Evolutionary conservation across 2,113 vertebrate genomes (phyloP), one percentile per base, ranked within the genome.

Genomic region (Solea solea): DNA sequence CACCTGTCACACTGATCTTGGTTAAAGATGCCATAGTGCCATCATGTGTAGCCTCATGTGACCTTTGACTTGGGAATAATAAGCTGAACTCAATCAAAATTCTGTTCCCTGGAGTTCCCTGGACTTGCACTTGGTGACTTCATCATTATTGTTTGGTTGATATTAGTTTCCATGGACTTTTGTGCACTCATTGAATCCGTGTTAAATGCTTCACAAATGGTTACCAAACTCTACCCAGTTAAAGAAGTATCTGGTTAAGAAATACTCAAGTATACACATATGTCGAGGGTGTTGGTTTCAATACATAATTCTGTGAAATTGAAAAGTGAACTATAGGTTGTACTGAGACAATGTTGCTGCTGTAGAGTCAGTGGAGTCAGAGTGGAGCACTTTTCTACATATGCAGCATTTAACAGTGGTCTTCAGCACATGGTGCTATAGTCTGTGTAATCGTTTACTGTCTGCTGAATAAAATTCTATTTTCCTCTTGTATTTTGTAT

Each of bases 401-500:
- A 41, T 28, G 57, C 56, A 70, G 59, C 65, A 42, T 42, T 59
- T 41, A 21, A 21, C 21, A 21, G 21, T 21, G 21, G 21, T 21
- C 21, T 21, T 21, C 11, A 50, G 55, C 48, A 16, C 21, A 12
- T 11, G 10, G 12, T 80, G 61, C 21, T 21, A 21, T 21, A 21
- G 21, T 21, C 21, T 21, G 21, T 21, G 21, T 21, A 21, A 21
- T 21, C 21, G 21, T 21, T 71, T 50, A 45, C 51, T 62, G 53
- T 58, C 68, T 45, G n/a, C 52, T 66, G 34, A 70, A 84, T 78
- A 16, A 80, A 87, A 78, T 67, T 70, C 28, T 85, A 74, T 79
- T 89, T 84, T 85, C 82, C 21, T 67, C 34, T 69, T 40, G 60
- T 46, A 52, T 89, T 91, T 88, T 88, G 65, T 80, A 87, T 65